Evolutionary conservation across 2,797 vertebrate genomes (phyloP), one percentile per base, ranked within the genome.

Genomic region (Geotria australis): DNA sequence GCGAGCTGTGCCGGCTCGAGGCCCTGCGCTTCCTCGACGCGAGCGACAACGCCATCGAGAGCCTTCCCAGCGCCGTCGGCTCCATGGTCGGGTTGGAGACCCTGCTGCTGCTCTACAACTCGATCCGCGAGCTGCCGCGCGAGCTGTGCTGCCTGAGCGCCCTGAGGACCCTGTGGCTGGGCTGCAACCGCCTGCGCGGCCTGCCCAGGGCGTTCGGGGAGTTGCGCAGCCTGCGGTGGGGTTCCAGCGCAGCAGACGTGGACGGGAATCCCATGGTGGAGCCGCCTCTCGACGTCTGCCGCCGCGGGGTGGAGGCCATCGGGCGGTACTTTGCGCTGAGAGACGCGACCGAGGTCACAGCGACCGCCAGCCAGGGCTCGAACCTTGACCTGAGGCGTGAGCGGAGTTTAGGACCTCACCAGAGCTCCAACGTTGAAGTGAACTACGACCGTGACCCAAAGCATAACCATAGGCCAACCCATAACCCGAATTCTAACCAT

Each of bases 231-330:
- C 57, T 71, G 57, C 65, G 70, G 47, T 70, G 69, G 69, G 65
- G 61, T 6, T 10, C 46, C 47, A 70, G 58, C 11, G 71, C 66
- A 0, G 66, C 59, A 47, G 70, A 65, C 14, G 67, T 68, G 57
- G 69, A 70, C 13, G 67, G 65, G 2, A 72, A 73, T 60, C 68
- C 68, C 6, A 61, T 73, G 45, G 24, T 61, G 56, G 56, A 1
- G 11, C 68, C 67, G 56, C 64, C 68, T 1, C 60, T 58, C 48
- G 66, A 71, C 15, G n/a, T 70, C 48, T 73, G 68, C 57, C 66
- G 57, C 48, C 58, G 58, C 58, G 67, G 68, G 2, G 62, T 66
- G 46, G 57, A 61, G 53, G 60, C 57, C 46, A 71, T 71, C 59
- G 67, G 61, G 63, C n/a, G 57, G 1, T 71, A 68, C 47, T 72